Percentiles rank a stretch among this genome's conserved stretches.
Conservation (phyloP, 2,888 invertebrate genomes). For the Heliconius ismenius region DNA sequence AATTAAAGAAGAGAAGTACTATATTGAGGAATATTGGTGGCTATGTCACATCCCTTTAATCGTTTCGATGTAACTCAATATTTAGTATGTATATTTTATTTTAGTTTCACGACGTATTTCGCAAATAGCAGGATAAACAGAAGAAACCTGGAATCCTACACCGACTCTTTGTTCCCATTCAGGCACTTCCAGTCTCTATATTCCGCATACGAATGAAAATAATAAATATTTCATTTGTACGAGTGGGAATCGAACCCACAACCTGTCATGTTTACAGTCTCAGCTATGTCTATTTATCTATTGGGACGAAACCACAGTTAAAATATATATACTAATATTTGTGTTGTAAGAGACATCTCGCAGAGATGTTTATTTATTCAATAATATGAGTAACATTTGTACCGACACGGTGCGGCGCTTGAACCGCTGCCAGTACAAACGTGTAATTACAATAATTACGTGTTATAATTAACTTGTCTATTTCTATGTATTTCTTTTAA, state of each 20-base stretch:
- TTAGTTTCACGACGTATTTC: too few relatives aligned
- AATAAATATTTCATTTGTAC: neutral
- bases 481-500: neutral
- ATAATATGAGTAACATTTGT: conserved; percentile 24
- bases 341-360: neutral
- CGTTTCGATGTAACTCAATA: neutral
- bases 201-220: too few relatives aligned
- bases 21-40: too few relatives aligned
- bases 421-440: conserved; percentile 33
- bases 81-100: neutral
- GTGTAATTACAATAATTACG: conserved; percentile 35
- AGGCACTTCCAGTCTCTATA: too few relatives aligned
- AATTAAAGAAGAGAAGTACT: too few relatives aligned
- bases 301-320: too few relatives aligned
- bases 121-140: too few relatives aligned
- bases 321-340: neutral
- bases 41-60: too few relatives aligned
- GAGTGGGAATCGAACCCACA: neutral
- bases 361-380: conserved; percentile 18
- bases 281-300: too few relatives aligned
- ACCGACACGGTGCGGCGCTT: conserved; percentile 31
- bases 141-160: too few relatives aligned
- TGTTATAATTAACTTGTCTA: conserved; percentile 38
- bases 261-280: neutral
- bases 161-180: too few relatives aligned